Base-by-base conservation (phyloP, 2,888 invertebrate genomes). In the Imbricaverruca yamaguchii region DNA sequence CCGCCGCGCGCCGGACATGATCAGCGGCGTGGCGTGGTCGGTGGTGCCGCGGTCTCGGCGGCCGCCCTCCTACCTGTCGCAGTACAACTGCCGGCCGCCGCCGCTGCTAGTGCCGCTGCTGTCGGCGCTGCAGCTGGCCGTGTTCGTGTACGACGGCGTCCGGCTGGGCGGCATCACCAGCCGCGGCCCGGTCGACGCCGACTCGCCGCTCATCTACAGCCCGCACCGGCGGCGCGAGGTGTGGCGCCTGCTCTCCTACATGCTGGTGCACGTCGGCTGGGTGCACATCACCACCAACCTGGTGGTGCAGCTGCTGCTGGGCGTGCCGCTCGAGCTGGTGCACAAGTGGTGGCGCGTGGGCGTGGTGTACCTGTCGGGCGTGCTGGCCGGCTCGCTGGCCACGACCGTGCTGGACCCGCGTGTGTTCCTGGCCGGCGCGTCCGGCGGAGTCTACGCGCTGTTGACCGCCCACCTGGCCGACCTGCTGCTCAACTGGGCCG, bases 261-360 rank as follows among this genome's bases (percentile, higher is more conserved):
- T 93, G 89, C 89, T 93, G 84, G 88, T 95, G 81, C 95, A 95
- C 88, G 92, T 93, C 81, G 92, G 91, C 55, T 89, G 90, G 85
- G 89, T 91, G 80, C 95, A 96, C 87, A 88, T 96, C 83, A 89
- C 91, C 53, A 90, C 95, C 85, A 96, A 96, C 88, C 91, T 97
- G 86, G 91, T 95, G 85, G 95, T 97, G 81, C 97, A 98, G 89
- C 90, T 97, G 84, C 90, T 96, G 86, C 96, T 97, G 85, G 97
- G 97, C 77, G 89, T 97, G 84, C 96, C 97, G 10, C 89, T 98
- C 86, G 98, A 98, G 89, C 94, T 97, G 87, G 93, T 94, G 87
- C 95, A 95, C 87, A 92, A 93, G 55, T 91, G 91, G 56, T 85
- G 91, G 85, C 90, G 93, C 81, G 91, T 93, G 83, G 90, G 91